phyloP scores from a whole-genome alignment of 1,140 invertebrate species.

The Pteromalus puparum region DNA sequence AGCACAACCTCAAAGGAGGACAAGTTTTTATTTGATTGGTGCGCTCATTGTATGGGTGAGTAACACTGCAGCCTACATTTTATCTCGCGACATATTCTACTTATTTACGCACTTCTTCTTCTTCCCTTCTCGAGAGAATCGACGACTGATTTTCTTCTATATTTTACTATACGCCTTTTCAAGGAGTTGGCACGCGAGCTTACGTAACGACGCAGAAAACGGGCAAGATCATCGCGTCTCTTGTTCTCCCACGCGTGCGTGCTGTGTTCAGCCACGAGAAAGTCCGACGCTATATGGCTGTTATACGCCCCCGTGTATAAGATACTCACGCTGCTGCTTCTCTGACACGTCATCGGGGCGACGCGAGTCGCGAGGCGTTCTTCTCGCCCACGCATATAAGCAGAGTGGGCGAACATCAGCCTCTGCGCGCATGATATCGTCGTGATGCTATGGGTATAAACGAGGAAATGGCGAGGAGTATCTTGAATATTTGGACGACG shows the following conservation, averaged over 20 bases:
- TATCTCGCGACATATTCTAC: background rate
- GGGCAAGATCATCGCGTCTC: background rate
- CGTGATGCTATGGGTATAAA: too few relatives aligned
- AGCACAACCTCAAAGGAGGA: conserved; percentile 37
- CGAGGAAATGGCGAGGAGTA: background rate
- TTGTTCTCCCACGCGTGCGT: background rate
- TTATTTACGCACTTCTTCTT: background rate
- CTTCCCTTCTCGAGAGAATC: background rate
- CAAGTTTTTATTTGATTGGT: conserved; percentile 74
- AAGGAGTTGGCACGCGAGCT: background rate
- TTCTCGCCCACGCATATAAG: too few relatives aligned
- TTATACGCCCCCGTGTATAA: too few relatives aligned
- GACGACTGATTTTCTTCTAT: too few relatives aligned
- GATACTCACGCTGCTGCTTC: too few relatives aligned
- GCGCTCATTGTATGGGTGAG: conserved; percentile 76
- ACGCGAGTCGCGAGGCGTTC: too few relatives aligned
- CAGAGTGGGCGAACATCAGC: background rate
- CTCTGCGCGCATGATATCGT: background rate
- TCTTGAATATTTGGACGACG: background rate
- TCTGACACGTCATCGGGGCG: too few relatives aligned
- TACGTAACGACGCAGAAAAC: conserved; percentile 21
- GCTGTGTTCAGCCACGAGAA: background rate
- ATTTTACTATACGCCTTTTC: too few relatives aligned
- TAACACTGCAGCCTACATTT: conserved; percentile 26
- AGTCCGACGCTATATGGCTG: background rate